Evolutionary conservation across 2,797 vertebrate genomes (phyloP), one percentile per base, ranked within the genome.

Genomic region (Gambusia yucatana): DNA sequence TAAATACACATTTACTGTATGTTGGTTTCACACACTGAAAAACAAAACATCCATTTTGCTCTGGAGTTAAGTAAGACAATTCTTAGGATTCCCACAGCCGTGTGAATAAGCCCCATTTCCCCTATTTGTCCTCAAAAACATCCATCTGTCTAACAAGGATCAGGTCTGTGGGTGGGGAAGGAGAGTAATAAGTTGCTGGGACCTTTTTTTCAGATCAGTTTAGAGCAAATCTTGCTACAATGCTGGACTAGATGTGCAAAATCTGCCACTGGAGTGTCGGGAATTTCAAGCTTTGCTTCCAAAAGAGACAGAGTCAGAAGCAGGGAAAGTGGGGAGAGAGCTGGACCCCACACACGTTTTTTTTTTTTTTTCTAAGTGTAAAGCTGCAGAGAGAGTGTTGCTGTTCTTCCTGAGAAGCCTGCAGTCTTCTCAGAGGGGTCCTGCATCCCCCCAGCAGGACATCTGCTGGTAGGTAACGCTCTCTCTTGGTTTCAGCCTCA

Each of bases 271-370:
- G 90, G 93, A 88, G 95, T 95, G 96, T 97, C 95, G 97, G 97
- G 96, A 97, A 98, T 98, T 98, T 98, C 97, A 96, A 97, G 96
- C 95, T 96, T 97, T 97, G 95, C 95, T 97, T 97, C 95, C 91
- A 97, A 96, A 96, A 94, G 92, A 94, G 92, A 82, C 87, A 92
- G 91, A 93, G 88, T 82, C 85, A 50, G 77, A 90, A 87, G 91
- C 87, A 88, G 89, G 89, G 84, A 77, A 82, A 82, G 87, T 72
- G 73, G 79, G 86, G 88, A 90, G 86, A 77, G 71, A 84, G 77
- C n/a, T 81, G 77, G 77, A 88, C 82, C 83, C 79, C 81, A 79
- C 78, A 85, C 78, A 33, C 17, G 0, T 25, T 52, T 50, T 48
- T 20, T 20, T 48, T 20, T 20, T 20, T 67, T 78, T 44, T 48